Conservation (phyloP, 2,888 invertebrate species). For the Zootermopsis nevadensis region DNA sequence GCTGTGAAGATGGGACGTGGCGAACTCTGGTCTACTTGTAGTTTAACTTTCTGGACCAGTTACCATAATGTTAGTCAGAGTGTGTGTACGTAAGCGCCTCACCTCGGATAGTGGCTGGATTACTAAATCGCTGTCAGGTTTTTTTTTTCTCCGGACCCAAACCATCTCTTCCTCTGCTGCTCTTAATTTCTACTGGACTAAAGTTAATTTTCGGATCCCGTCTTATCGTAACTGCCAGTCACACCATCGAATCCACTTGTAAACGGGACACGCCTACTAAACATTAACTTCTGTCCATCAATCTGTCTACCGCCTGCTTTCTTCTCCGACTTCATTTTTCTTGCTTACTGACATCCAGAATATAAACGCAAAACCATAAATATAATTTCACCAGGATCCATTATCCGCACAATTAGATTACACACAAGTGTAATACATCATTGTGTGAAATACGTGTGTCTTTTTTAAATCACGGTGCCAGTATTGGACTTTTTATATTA, state of each 20-base stretch:
- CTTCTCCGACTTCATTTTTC: background rate
- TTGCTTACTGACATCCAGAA: background rate
- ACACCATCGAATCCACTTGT: background rate
- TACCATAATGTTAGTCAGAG: no score
- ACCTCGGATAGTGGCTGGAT: no score
- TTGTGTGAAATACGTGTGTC: no score
- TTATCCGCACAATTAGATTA: no score
- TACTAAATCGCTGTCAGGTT: background rate
- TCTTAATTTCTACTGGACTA: background rate
- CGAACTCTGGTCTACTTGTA: no score
- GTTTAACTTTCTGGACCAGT: no score
- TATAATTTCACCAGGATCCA: background rate
- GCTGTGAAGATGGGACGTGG: no score
- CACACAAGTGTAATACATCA: no score
- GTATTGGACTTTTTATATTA: no score
- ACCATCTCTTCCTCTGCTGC: background rate
- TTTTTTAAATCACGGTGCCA: no score
- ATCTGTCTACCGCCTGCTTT: background rate
- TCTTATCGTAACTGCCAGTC: conserved; percentile 15
- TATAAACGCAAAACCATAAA: background rate
- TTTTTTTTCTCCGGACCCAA: background rate
- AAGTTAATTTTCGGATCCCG: conserved; percentile 32
- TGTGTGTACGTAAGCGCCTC: no score
- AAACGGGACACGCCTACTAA: conserved; percentile 5
- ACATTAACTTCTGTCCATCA: conserved; percentile 34